Evolutionary conservation across 2,113 vertebrate species (phyloP).

Genomic region (Lycocorax pyrrhopterus): DNA sequence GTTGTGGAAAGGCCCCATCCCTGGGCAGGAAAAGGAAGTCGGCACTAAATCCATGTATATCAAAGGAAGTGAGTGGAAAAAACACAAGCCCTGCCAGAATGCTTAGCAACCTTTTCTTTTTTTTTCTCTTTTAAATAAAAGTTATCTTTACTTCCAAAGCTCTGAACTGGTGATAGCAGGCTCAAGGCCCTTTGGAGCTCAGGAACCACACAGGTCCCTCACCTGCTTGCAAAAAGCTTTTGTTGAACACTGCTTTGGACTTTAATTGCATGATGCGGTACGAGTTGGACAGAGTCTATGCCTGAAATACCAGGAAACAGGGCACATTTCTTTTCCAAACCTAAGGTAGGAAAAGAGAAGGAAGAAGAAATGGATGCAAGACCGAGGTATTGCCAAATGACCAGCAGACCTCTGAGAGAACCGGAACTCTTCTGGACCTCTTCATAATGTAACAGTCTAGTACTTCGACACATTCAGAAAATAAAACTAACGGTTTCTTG

Average conservation of each 20-base stretch:
- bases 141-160: constrained; percentile 12
- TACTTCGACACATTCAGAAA: neutral
- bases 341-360: neutral
- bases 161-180: neutral
- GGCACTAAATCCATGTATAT: constrained; percentile 79
- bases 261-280: neutral
- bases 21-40: constrained; percentile 91
- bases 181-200: neutral
- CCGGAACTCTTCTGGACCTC: neutral
- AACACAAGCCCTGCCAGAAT: constrained; percentile 73
- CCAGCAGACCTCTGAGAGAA: neutral
- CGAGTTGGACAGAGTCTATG: neutral
- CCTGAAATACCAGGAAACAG: neutral
- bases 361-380: neutral
- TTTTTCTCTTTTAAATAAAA: neutral
- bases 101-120: neutral
- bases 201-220: neutral
- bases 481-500: neutral
- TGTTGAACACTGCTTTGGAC: neutral
- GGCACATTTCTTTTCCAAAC: neutral
- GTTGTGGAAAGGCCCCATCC: constrained; percentile 77
- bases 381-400: neutral
- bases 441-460: neutral
- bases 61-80: constrained; percentile 87
- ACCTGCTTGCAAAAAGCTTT: neutral